Percentiles rank a stretch among this genome's conserved stretches.
Evolutionary conservation across 2,113 vertebrate species (phyloP).

Genomic region (Hippocampus zosterae): DNA sequence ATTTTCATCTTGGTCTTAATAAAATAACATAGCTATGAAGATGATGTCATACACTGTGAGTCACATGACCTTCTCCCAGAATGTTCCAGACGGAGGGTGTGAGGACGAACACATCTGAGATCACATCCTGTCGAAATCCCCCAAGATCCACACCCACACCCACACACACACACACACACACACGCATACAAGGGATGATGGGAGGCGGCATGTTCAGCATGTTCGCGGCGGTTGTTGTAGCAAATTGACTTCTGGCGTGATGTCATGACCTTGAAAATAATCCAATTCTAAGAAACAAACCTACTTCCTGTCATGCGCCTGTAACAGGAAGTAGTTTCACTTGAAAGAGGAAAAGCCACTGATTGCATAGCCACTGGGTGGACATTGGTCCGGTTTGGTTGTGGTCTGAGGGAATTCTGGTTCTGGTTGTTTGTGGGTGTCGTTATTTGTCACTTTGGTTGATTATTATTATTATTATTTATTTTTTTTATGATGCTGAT

Average conservation of each 20-base stretch:
- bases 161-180: no score
- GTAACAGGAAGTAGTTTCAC: slow-evolving; percentile 33
- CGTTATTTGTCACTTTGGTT: no score
- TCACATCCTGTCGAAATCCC: slow-evolving; percentile 61
- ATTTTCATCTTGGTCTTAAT: background rate
- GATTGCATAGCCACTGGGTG: slow-evolving; percentile 21
- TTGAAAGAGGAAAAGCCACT: slow-evolving; percentile 41
- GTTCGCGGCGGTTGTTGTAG: no score
- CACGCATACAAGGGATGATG: background rate
- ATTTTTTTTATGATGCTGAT: no score
- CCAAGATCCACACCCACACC: background rate
- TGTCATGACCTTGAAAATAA: background rate
- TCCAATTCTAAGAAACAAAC: background rate
- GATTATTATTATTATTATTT: no score
- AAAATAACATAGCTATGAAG: no score
- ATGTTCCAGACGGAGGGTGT: slow-evolving; percentile 17
- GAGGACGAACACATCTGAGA: slow-evolving; percentile 49
- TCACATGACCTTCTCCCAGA: slow-evolving; percentile 2
- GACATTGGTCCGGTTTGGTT: no score
- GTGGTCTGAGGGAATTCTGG: no score
- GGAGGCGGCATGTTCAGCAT: no score
- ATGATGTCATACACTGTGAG: background rate
- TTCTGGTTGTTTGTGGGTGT: no score
- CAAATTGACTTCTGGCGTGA: no score
- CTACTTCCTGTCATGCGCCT: background rate